A percentile compares a stretch with the other conserved stretches of the same genome.
These are phyloP conservation scores for Aptenodytes forsteri DNA, from an alignment of 2,113 vertebrate genomes.

Conservation along the genomic window DNA sequence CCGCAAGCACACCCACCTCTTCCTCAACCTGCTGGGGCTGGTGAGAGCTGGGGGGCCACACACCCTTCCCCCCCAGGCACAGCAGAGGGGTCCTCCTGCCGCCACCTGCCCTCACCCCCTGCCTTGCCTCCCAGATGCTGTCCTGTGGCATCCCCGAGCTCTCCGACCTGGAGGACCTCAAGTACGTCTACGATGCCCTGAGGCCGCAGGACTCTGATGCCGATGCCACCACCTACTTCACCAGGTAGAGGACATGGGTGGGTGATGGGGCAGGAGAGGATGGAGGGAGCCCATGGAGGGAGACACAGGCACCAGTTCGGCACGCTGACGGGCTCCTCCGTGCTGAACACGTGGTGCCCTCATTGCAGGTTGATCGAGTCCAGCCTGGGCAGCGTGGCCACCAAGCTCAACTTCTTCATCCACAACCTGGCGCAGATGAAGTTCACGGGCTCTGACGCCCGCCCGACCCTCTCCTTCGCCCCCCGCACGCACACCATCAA, in stretches of 20 bases:
- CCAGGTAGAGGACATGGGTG: slow-evolving; percentile 73
- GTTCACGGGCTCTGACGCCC: slow-evolving; percentile 86
- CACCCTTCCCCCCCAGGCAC: rapidly evolving
- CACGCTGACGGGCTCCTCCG: rapidly evolving
- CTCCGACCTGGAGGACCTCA: slow-evolving; percentile 92
- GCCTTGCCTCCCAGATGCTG: slow-evolving; percentile 83
- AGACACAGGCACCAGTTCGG: rapidly evolving
- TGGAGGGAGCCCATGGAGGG: rapidly evolving
- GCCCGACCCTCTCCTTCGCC: slow-evolving; percentile 86
- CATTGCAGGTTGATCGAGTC: slow-evolving; percentile 89
- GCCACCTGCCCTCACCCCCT: not conserved
- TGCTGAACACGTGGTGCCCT: rapidly evolving
- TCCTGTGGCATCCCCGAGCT: slow-evolving; percentile 96
- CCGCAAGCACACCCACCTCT: slow-evolving; percentile 96
- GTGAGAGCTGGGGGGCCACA: slow-evolving; percentile 49
- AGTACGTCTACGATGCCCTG: slow-evolving; percentile 93
- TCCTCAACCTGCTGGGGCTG: slow-evolving; percentile 96
- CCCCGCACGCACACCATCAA: slow-evolving; percentile 83
- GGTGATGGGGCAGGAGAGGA: not conserved
- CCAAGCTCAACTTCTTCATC: slow-evolving; percentile 99
- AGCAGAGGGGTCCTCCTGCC: not conserved
- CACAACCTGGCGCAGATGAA: slow-evolving; percentile 99
- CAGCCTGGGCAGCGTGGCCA: slow-evolving; percentile 96
- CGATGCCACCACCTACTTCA: slow-evolving; percentile 96
- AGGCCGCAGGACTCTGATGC: slow-evolving; percentile 93